A percentile compares a stretch with the other conserved stretches of the same genome.
Conservation (phyloP, 2,797 vertebrate species). For the Thamnophis elegans region DNA sequence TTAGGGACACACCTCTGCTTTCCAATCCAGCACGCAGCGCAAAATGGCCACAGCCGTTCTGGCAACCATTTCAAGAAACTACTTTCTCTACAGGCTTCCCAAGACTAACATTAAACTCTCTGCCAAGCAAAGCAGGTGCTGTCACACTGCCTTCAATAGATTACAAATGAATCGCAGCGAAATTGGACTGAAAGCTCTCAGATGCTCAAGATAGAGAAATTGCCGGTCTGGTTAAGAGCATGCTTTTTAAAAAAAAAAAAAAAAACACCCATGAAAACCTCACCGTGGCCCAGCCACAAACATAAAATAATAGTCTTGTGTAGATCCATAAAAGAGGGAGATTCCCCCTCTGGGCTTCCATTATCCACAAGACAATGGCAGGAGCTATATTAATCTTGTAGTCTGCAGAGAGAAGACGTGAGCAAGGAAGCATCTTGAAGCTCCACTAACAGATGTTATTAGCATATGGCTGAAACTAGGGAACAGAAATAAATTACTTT, state of each 20-base stretch:
- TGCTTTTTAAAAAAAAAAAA: background rate
- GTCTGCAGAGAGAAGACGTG: background rate
- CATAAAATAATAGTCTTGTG: conserved; percentile 17
- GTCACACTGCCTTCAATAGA: background rate
- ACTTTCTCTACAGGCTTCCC: background rate
- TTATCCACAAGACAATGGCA: conserved; percentile 13
- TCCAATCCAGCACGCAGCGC: no score
- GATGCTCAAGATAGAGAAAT: background rate
- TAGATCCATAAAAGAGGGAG: conserved; percentile 4
- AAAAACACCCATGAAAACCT: background rate
- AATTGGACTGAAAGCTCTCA: background rate
- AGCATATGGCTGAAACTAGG: conserved; percentile 67
- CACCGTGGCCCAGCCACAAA: background rate
- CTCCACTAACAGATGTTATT: conserved; percentile 59
- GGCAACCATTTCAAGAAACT: background rate
- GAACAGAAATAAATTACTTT: conserved; percentile 50
- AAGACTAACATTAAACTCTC: background rate
- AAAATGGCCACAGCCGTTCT: background rate
- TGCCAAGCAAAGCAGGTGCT: background rate
- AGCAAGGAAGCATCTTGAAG: conserved; percentile 48
- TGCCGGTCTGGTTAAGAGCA: background rate
- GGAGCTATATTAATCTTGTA: conserved; percentile 10
- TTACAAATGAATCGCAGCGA: background rate
- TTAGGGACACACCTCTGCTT: background rate
- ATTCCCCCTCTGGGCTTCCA: conserved; percentile 56